Evolutionary conservation across 2,888 invertebrate genomes (phyloP), one percentile per base, ranked within the genome.

Genomic region (Eudemis profundana): DNA sequence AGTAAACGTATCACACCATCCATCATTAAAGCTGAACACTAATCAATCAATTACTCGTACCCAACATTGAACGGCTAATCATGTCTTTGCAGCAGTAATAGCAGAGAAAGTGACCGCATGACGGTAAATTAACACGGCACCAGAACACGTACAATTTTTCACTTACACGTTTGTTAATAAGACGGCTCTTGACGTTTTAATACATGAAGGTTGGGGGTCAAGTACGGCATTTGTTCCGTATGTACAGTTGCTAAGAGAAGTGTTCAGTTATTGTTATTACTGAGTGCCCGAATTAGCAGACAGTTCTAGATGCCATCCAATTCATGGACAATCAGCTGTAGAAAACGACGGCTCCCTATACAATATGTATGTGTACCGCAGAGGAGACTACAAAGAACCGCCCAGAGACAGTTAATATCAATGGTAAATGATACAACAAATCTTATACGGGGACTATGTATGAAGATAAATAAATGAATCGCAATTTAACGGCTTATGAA

Each of bases 31-130:
- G 49, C 60, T 63, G 72, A 79, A 75, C 77, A 79, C 72, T 76
- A 76, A 85, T 83, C 83, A 82, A 86, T 85, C 84, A 82, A 77
- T 76, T 73, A 77, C n/a, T n/a, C n/a, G n/a, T n/a, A 33, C 68
- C 66, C 67, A 76, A 74, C 72, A 74, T 56, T 23, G 47, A 57
- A 62, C 63, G 29, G 75, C 77, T 76, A 78, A 73, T 78, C 73
- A 69, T 68, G 69, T 73, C 70, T 70, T 73, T 68, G 68, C 72
- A 72, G 77, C 71, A 75, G 73, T 78, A 78, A 79, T 78, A 71
- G 69, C 74, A 76, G 83, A 76, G 85, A 85, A 86, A 86, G 85
- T 79, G 69, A 72, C 74, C 69, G 70, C 73, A 72, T 68, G 69
- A 69, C 61, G 42, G 57, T 23, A 17, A 63, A 69, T 68, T 63